Evolutionary conservation across 2,888 invertebrate species (phyloP).

Genomic region (Xanthorhoe spadicearia): DNA sequence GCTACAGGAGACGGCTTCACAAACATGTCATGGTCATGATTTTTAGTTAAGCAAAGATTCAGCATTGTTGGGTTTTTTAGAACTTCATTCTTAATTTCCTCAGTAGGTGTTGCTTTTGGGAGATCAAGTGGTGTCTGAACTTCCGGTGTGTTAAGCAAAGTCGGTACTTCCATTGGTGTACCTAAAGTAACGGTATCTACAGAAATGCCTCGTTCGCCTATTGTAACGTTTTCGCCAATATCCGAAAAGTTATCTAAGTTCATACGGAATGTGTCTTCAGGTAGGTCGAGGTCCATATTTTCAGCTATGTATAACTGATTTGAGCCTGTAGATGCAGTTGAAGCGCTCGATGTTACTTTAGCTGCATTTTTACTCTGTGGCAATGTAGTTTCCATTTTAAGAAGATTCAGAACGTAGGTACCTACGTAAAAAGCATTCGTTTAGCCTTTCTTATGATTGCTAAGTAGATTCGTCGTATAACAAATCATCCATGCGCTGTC

Average conservation of each 20-base stretch:
- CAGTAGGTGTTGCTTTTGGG: conserved; percentile 61
- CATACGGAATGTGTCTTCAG: conserved; percentile 76
- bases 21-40: conserved; percentile 65
- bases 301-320: conserved; percentile 68
- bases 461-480: conserved; percentile 24
- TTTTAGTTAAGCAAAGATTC: conserved; percentile 66
- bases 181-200: conserved; percentile 53
- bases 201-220: conserved; percentile 61
- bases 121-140: conserved; percentile 47
- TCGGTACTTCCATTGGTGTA: conserved; percentile 50
- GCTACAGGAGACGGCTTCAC: conserved; percentile 71
- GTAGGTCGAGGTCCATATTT: conserved; percentile 66
- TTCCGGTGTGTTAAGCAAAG: conserved; percentile 51
- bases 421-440: conserved; percentile 4
- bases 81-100: conserved; percentile 43
- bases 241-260: conserved; percentile 70
- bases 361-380: conserved; percentile 53
- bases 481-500: conserved; percentile 46
- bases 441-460: not conserved
- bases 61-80: conserved; percentile 58
- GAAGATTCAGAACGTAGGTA: conserved; percentile 2
- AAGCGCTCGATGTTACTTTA: conserved; percentile 48
- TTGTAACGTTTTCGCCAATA: conserved; percentile 77
- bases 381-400: conserved; percentile 62
- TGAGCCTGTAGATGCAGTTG: conserved; percentile 57